Percentiles rank a stretch among this genome's conserved stretches.
These are phyloP conservation scores for Saguinus midas DNA, from an alignment of 2,113 vertebrate genomes.

Conservation along the genomic window DNA sequence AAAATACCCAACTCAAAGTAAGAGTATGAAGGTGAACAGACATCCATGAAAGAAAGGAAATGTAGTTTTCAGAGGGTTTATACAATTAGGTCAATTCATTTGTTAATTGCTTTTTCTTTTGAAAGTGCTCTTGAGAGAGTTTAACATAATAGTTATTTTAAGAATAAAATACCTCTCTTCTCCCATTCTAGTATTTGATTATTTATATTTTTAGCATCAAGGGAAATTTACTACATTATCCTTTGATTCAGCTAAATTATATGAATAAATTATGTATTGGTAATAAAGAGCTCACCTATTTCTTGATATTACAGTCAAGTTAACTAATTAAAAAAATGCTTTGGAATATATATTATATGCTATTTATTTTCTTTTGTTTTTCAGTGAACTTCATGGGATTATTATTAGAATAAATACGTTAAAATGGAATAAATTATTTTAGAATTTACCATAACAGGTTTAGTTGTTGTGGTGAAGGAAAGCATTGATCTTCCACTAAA, in stretches of 20 bases:
- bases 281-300: constrained; percentile 3
- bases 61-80: not conserved
- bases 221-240: constrained; percentile 9
- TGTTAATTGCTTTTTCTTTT: constrained; percentile 64
- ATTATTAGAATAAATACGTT: not conserved
- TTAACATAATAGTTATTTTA: constrained; percentile 53
- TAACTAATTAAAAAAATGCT: not conserved
- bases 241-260: constrained; percentile 10
- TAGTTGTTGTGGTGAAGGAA: not conserved
- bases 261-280: constrained; percentile 17
- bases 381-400: not conserved
- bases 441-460: not conserved
- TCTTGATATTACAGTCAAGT: not conserved
- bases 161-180: constrained; percentile 39
- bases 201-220: constrained; percentile 54
- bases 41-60: not conserved
- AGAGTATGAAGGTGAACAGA: not conserved
- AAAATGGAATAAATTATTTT: not conserved
- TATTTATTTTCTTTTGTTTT: not conserved
- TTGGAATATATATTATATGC: not conserved
- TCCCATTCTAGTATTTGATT: not conserved
- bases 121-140: constrained; percentile 47
- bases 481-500: not conserved
- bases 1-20: not conserved
- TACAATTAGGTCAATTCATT: constrained; percentile 54